These are phyloP conservation scores for Ploceus nigricollis DNA, from an alignment of 2,113 vertebrate genomes.

Conservation along the genomic window DNA sequence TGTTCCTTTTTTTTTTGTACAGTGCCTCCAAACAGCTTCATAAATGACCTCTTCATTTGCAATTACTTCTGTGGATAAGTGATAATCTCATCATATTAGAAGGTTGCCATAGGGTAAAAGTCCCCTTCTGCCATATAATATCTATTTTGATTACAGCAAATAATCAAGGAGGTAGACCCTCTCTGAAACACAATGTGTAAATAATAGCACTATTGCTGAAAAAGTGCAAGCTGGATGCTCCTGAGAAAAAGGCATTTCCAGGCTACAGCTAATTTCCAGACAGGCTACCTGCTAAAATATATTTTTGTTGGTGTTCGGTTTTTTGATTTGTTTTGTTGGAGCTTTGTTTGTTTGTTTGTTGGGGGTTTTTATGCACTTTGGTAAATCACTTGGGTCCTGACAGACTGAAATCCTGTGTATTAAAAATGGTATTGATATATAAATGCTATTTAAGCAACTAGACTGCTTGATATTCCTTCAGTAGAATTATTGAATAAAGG, in stretches of 20 bases:
- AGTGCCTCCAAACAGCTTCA: conserved; percentile 4
- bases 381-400: background rate
- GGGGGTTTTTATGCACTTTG: background rate
- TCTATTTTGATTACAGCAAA: conserved; percentile 11
- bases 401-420: background rate
- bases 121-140: background rate
- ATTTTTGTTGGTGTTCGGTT: background rate
- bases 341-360: background rate
- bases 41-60: background rate
- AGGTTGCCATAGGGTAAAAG: background rate
- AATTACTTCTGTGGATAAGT: background rate
- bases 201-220: background rate
- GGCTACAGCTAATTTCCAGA: background rate
- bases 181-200: background rate
- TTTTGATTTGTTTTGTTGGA: background rate
- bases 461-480: background rate
- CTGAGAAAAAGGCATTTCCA: background rate
- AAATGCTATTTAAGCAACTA: conserved; percentile 7
- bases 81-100: background rate
- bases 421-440: background rate
- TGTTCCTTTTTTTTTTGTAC: background rate
- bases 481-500: conserved; percentile 2
- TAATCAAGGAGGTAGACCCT: background rate
- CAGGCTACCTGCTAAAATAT: background rate
- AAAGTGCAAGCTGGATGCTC: background rate